Evolutionary conservation across 1,140 invertebrate species (phyloP), one percentile per base, ranked within the genome.

Genomic region (Melitaea cinxia): DNA sequence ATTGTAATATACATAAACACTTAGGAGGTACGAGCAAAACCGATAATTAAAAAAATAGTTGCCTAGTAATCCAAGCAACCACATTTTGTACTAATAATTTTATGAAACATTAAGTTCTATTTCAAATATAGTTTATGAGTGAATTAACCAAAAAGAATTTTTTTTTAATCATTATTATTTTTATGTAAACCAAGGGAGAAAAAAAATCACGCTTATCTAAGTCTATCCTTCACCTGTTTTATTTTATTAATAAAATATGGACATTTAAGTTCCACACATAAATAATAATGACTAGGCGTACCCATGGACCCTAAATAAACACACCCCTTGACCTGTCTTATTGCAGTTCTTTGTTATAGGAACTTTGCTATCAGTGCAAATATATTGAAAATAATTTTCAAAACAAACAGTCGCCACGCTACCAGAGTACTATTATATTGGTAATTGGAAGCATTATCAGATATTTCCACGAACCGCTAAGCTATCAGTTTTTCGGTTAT

Each of bases 271-370:
- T 65, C 63, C 63, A 56, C 54, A 83, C 70, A 75, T 80, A 89
- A 77, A 86, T 82, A 87, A 88, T 87, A 89, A 89, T 89, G 87
- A 89, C 87, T 89, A 89, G 87, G 84, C 77, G 73, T 83, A 83
- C 75, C n/a, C 79, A 75, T 85, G 85, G 79, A 87, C 84, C 80
- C 80, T 81, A 83, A 77, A 80, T 55, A 78, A 80, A 76, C 73
- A 57, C 67, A 66, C 62, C 30, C 54, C 50, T 55, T 30, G 39
- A 49, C 54, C 24, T 57, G 57, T 71, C 4, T 42, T 17, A 62
- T 68, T 72, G 64, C 66, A 73, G 58, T 69, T 74, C 62, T 47
- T 64, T 74, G 52, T 59, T 82, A 85, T 88, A 89, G 87, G 87
- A 89, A 89, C 87, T 89, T 87, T 80, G 75, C 75, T 83, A 77